These are phyloP conservation scores for Erpetoichthys calabaricus DNA, from an alignment of 2,797 vertebrate species.

Conservation along the genomic window DNA sequence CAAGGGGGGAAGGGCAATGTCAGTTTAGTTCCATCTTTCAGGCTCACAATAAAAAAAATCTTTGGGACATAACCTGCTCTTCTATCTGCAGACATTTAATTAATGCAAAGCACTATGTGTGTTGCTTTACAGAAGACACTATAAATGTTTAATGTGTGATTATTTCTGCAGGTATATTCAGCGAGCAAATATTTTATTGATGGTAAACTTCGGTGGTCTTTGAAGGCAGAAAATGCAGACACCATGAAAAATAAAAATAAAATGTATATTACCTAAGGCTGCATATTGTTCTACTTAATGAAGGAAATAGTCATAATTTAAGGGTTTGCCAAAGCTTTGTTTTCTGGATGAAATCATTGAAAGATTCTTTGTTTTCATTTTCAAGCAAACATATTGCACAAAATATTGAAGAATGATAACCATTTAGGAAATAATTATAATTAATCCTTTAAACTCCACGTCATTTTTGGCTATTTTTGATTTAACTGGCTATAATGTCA, in stretches of 20 bases:
- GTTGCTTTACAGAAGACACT: background rate
- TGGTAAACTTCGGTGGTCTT: background rate
- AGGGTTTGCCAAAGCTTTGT: background rate
- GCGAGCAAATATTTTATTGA: background rate
- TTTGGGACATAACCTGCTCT: background rate
- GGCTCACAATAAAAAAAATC: background rate
- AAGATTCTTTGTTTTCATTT: too few species aligned
- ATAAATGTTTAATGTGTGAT: slow-evolving; percentile 1
- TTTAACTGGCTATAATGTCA: too few species aligned
- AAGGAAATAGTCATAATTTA: background rate
- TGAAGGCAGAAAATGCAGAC: background rate
- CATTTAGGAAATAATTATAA: too few species aligned
- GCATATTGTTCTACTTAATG: background rate
- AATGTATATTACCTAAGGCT: background rate
- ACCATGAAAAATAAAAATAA: background rate
- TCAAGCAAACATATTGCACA: too few species aligned
- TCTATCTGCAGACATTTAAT: background rate
- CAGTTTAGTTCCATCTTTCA: slow-evolving; percentile 1
- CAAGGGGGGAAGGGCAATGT: background rate
- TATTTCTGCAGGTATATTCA: background rate
- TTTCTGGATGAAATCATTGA: too few species aligned
- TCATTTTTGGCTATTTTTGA: too few species aligned
- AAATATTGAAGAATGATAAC: too few species aligned
- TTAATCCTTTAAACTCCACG: too few species aligned
- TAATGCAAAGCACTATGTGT: background rate